phyloP scores from a whole-genome alignment of 2,888 invertebrate species.

The Chymomyza caudatula region DNA sequence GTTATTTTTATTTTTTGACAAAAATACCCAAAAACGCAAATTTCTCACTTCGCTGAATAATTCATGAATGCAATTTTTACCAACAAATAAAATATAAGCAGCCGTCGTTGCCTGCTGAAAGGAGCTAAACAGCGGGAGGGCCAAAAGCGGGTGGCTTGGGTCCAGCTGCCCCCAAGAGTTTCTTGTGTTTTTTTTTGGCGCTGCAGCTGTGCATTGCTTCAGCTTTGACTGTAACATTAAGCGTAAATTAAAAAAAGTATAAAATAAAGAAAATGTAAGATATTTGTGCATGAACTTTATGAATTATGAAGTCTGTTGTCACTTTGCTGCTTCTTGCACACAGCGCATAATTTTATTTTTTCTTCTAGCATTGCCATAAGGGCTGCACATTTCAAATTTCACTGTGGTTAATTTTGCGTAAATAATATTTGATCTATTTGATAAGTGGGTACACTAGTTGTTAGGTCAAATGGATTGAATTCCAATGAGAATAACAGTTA shows the following conservation, averaged over 20 bases:
- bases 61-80: constrained; percentile 74
- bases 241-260: constrained; percentile 59
- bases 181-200: constrained; percentile 36
- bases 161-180: constrained; percentile 33
- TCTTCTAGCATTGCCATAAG: constrained; percentile 19
- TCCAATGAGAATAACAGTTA: not conserved
- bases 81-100: constrained; percentile 68
- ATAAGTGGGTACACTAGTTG: constrained; percentile 9
- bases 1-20: constrained; percentile 17
- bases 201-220: constrained; percentile 20
- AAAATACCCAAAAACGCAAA: constrained; percentile 43
- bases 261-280: constrained; percentile 31
- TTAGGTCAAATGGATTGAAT: not conserved
- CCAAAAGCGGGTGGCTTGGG: constrained; percentile 15
- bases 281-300: constrained; percentile 44
- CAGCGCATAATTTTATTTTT: constrained; percentile 24
- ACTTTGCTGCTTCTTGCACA: constrained; percentile 1
- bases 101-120: constrained; percentile 15
- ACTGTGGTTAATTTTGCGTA: constrained; percentile 52
- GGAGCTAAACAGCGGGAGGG: constrained; percentile 20
- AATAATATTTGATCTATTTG: constrained; percentile 31
- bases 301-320: constrained; percentile 50
- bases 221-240: constrained; percentile 55
- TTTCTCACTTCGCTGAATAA: constrained; percentile 71
- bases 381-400: constrained; percentile 25